Conservation (phyloP, 2,113 vertebrate genomes). For the Vidua macroura region DNA sequence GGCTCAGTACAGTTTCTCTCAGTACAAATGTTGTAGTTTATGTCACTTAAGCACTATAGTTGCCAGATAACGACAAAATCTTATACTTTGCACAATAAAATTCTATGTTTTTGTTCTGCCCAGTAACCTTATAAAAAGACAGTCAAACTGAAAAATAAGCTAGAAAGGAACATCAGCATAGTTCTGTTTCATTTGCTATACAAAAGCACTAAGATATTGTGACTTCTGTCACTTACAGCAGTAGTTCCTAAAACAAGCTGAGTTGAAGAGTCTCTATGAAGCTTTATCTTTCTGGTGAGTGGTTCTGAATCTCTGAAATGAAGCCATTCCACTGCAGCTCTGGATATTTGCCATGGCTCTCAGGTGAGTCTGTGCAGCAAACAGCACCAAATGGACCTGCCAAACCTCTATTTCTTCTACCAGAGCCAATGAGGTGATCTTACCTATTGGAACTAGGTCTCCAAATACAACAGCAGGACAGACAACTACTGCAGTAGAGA, state of each 20-base stretch:
- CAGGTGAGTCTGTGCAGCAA: neutral
- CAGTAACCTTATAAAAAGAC: neutral
- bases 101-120: neutral
- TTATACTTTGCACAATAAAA: neutral
- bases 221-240: neutral
- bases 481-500: neutral
- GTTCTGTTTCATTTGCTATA: neutral
- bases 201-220: neutral
- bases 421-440: neutral
- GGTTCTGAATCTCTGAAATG: neutral
- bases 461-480: neutral
- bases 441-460: neutral
- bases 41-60: neutral
- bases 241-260: neutral
- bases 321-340: neutral
- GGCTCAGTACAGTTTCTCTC: neutral
- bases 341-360: neutral
- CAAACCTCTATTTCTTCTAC: neutral
- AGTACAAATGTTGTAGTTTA: neutral
- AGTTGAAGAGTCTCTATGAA: neutral
- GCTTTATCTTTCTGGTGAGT: neutral
- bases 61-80: neutral
- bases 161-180: neutral
- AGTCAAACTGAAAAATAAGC: neutral
- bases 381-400: neutral